Evolutionary conservation across 1,140 invertebrate species (phyloP).

Genomic region (Caerostris extrusa): DNA sequence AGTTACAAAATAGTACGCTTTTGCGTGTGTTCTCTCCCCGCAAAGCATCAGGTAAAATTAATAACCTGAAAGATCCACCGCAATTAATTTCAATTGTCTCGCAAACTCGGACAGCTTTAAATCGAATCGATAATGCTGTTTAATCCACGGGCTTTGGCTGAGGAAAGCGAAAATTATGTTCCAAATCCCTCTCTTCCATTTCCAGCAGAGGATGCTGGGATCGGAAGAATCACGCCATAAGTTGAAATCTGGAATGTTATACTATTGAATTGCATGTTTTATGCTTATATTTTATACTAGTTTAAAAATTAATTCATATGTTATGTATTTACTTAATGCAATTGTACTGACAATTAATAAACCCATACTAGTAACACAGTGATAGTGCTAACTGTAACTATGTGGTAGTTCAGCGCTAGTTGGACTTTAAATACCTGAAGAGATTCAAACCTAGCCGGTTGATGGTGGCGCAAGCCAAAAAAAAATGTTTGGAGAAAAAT

Average conservation of each 20-base stretch:
- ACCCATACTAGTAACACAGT: no score
- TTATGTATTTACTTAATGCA: no score
- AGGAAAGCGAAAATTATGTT: constrained; percentile 11
- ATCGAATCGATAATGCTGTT: constrained; percentile 29
- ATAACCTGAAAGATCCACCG: constrained; percentile 46
- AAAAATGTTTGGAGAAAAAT: no score
- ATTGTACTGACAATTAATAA: no score
- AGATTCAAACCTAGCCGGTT: no score
- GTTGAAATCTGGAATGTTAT: neutral
- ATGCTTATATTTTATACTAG: no score
- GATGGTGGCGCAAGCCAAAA: no score
- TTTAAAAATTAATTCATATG: no score
- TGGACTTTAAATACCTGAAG: no score
- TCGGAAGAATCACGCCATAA: neutral
- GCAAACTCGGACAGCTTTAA: constrained; percentile 1
- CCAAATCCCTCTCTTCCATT: neutral
- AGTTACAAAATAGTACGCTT: constrained; percentile 25
- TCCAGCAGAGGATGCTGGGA: neutral
- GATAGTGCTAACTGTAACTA: no score
- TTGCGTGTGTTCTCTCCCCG: constrained; percentile 4
- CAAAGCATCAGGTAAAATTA: constrained; percentile 46
- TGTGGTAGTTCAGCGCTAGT: no score
- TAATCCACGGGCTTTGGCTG: neutral
- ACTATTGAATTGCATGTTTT: no score
- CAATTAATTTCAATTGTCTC: constrained; percentile 65